Percentiles rank a stretch among this genome's conserved stretches.
phyloP scores from a whole-genome alignment of 1,140 invertebrate genomes.

The Drosophila santomea region DNA sequence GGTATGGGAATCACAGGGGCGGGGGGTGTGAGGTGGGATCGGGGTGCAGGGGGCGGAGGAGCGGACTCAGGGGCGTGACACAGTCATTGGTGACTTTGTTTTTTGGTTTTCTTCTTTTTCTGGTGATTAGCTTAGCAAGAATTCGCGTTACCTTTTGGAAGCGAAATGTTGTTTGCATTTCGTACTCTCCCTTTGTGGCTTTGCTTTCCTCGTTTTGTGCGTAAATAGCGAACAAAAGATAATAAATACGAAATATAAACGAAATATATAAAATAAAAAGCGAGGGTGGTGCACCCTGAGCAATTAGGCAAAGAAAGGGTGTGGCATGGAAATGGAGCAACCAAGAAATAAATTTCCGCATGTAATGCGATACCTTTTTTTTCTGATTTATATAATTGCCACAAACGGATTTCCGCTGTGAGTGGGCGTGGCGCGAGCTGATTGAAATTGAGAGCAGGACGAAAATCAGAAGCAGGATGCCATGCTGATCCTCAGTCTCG shows the following conservation, averaged over 20 bases:
- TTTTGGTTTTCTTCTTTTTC: constrained; percentile 7
- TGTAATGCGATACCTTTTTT: constrained; percentile 65
- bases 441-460: constrained; percentile 72
- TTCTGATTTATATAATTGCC: constrained; percentile 64
- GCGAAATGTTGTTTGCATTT: constrained; percentile 43
- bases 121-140: constrained; percentile 81
- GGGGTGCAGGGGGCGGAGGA: background rate
- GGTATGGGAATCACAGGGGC: constrained; percentile 24
- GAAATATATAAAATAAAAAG: background rate
- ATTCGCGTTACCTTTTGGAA: constrained; percentile 68
- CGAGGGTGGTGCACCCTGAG: constrained; percentile 50
- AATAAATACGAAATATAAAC: constrained; percentile 52
- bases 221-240: constrained; percentile 75
- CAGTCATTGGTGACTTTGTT: constrained; percentile 64
- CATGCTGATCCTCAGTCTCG: constrained; percentile 3
- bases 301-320: constrained; percentile 63
- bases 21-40: constrained; percentile 4
- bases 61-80: constrained; percentile 49
- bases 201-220: constrained; percentile 8
- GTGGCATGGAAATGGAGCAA: constrained; percentile 47
- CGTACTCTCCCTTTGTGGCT: constrained; percentile 41
- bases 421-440: constrained; percentile 66
- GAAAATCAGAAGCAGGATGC: constrained; percentile 33
- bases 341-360: constrained; percentile 50
- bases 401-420: constrained; percentile 75